These are phyloP conservation scores for Ectemnius continuus DNA, from an alignment of 2,888 invertebrate genomes.

Conservation along the genomic window DNA sequence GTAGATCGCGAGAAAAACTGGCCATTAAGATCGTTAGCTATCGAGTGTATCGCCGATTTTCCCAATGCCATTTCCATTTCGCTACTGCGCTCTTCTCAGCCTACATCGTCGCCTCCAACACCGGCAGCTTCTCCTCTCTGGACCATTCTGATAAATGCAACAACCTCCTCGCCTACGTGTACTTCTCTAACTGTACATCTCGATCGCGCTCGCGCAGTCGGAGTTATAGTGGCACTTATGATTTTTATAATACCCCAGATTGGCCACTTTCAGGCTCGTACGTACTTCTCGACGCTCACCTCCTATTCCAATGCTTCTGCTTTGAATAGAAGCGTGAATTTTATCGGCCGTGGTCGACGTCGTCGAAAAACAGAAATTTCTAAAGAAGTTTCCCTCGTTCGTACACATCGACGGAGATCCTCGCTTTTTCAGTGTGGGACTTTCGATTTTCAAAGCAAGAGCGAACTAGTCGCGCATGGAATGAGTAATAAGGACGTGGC, in stretches of 20 bases:
- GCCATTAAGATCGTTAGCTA: slow-evolving; percentile 1
- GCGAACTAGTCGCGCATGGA: not conserved
- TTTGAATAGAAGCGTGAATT: too few relatives aligned
- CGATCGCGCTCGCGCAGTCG: slow-evolving; percentile 4
- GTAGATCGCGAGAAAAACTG: slow-evolving; percentile 1
- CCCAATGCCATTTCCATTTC: slow-evolving; percentile 3
- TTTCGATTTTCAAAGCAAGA: not conserved
- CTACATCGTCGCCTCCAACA: not conserved
- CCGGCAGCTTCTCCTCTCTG: not conserved
- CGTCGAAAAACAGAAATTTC: too few relatives aligned
- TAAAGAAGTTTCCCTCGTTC: not conserved
- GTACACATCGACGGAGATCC: not conserved
- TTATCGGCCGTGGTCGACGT: too few relatives aligned
- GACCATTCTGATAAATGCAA: not conserved
- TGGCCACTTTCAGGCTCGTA: not conserved
- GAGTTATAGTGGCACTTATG: not conserved
- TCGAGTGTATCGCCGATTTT: not conserved
- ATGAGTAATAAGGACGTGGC: not conserved
- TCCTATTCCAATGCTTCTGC: too few relatives aligned
- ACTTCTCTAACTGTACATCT: slow-evolving; percentile 30
- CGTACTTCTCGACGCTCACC: not conserved
- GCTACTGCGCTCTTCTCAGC: not conserved
- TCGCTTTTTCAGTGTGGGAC: not conserved
- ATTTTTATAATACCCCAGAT: too few relatives aligned
- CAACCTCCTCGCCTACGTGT: slow-evolving; percentile 34